These are phyloP conservation scores for Drosophila miranda DNA, from an alignment of 1,140 invertebrate genomes.

Conservation along the genomic window DNA sequence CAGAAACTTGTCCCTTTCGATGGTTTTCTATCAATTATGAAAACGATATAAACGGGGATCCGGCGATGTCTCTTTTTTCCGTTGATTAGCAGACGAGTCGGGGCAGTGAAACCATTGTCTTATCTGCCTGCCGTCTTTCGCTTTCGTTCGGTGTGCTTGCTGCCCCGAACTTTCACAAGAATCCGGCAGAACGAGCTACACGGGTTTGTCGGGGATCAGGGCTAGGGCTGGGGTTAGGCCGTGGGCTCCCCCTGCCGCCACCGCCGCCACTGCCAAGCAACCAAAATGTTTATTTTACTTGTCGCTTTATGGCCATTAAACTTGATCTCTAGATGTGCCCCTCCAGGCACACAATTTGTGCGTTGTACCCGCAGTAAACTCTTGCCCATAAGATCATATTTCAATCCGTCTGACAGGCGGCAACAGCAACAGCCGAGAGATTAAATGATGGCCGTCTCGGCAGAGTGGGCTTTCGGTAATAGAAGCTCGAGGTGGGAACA, in stretches of 20 bases:
- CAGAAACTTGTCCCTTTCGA: slow-evolving; percentile 25
- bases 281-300: slow-evolving; percentile 45
- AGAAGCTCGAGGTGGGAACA: slow-evolving; percentile 35
- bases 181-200: slow-evolving; percentile 50
- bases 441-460: slow-evolving; percentile 69
- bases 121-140: slow-evolving; percentile 59
- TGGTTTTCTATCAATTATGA: slow-evolving; percentile 53
- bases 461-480: slow-evolving; percentile 65
- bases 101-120: slow-evolving; percentile 44
- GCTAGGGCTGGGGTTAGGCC: slow-evolving; percentile 60
- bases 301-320: slow-evolving; percentile 63
- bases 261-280: background rate
- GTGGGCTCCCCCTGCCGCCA: slow-evolving; percentile 16
- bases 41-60: slow-evolving; percentile 31
- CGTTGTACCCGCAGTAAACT: slow-evolving; percentile 39
- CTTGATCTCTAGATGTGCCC: slow-evolving; percentile 60
- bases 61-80: slow-evolving; percentile 12
- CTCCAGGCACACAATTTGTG: slow-evolving; percentile 13
- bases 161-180: slow-evolving; percentile 62
- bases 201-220: slow-evolving; percentile 37
- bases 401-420: slow-evolving; percentile 38
- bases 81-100: slow-evolving; percentile 33
- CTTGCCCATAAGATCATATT: slow-evolving; percentile 68
- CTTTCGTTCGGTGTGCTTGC: slow-evolving; percentile 37
- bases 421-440: slow-evolving; percentile 33